Percentiles rank a stretch among this genome's conserved stretches.
phyloP scores from a whole-genome alignment of 1,140 invertebrate genomes.

The Fopius arisanus region DNA sequence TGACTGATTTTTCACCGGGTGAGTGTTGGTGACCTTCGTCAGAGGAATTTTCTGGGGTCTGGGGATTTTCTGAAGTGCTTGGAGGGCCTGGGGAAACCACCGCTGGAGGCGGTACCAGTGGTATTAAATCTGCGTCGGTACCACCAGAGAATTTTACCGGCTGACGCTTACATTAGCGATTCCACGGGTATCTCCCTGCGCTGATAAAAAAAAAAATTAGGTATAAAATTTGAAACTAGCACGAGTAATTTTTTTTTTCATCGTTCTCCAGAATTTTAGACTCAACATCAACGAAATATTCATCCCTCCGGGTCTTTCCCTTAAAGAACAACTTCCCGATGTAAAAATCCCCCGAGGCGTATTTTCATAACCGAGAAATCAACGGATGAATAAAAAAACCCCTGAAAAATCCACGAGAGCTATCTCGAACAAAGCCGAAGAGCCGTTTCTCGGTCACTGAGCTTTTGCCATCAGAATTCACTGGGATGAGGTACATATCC shows the following conservation, averaged over 20 bases:
- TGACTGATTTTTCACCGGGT: not conserved
- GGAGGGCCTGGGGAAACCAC: slow-evolving; percentile 15
- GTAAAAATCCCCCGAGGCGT: not conserved
- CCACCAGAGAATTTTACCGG: no score
- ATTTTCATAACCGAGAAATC: not conserved
- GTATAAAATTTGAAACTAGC: no score
- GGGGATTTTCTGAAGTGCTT: slow-evolving; percentile 17
- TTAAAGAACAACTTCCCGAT: not conserved
- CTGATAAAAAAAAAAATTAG: no score
- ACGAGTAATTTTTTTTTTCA: no score
- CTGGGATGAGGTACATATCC: slow-evolving; percentile 6
- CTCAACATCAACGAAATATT: no score
- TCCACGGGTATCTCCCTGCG: no score
- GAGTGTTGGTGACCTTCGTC: not conserved
- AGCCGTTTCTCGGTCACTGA: slow-evolving; percentile 28
- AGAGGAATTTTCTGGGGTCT: not conserved
- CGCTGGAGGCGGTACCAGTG: slow-evolving; percentile 38
- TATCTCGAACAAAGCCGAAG: slow-evolving; percentile 3
- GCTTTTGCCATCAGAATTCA: slow-evolving; percentile 7
- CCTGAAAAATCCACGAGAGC: slow-evolving; percentile 8
- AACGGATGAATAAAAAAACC: not conserved
- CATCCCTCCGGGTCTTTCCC: no score
- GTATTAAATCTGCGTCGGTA: not conserved
- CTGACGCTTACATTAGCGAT: no score
- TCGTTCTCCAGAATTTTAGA: no score